Evolutionary conservation across 92 coral and sea anemone genomes (phyloP), one percentile per base, ranked within the genome.

Genomic region (Blastomussa wellsi): DNA sequence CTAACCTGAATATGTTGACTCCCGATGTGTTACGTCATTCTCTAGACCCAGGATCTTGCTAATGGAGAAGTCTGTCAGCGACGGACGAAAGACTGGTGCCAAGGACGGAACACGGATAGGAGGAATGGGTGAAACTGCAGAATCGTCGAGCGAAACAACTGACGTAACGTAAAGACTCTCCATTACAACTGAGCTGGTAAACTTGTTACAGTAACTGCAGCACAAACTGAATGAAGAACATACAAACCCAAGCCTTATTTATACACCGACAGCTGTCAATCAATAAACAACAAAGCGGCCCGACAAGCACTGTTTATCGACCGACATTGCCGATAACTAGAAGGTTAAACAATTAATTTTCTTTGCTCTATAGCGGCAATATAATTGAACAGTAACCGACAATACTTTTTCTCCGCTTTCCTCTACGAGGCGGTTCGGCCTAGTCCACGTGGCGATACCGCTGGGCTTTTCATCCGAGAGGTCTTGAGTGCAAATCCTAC

Each of bases 11-110:
- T 9, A 8, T 38, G 70, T 2, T 26, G 69, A n/a, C 35, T 74
- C 57, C 12, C 15, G 10, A 5, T 71, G 51, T 37, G 86, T 52
- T 33, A 12, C 72, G 26, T 37, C 55, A 28, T 10, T 72, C 26
- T 80, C 76, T 59, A 82, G 79, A 24, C 79, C 79, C 86, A 82
- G 79, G 86, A 82, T 82, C 7, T 44, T 71, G 49, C 41, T 37
- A 71, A 82, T 82, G 42, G 79, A 82, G 66, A 82, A 82, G 65
- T 80, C 76, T 24, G 79, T 36, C 65, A 24, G 67, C 26, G 36
- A 9, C 53, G 59, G 59, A 22, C 59, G 41, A 71, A 35, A 57
- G 39, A 53, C 39, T 82, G 86, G 39, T 14, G 31, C 78, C 24
- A 26, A 36, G 15, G n/a, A 55, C 55, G 20, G 22, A 0, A 24